Percentiles rank a stretch among this genome's conserved stretches.
Conservation (phyloP, 2,797 vertebrate genomes). For the Cyprinodon diabolis region DNA sequence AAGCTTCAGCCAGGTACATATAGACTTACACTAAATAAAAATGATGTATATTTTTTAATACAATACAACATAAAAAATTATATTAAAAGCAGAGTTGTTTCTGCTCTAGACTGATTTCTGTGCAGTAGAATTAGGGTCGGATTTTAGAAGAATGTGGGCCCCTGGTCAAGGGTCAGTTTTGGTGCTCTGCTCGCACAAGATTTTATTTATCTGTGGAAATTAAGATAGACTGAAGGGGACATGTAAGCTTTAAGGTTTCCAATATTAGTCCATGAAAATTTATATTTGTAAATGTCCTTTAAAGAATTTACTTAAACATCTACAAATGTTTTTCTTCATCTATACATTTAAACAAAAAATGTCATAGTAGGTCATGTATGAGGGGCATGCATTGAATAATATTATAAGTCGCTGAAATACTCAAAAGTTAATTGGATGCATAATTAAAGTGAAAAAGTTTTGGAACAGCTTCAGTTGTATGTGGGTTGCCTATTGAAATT, state of each 20-base stretch:
- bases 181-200: no score
- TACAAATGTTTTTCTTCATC: neutral
- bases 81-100: neutral
- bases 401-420: neutral
- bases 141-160: no score
- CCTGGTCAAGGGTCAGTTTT: no score
- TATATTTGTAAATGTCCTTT: neutral
- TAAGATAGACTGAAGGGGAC: neutral
- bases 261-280: neutral
- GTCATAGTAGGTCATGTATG: neutral
- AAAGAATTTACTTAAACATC: neutral
- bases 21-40: neutral
- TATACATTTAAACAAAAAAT: neutral
- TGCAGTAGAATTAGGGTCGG: no score
- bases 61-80: neutral
- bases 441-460: neutral
- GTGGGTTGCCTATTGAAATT: neutral
- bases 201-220: no score
- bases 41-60: slow-evolving; percentile 12
- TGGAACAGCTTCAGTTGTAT: neutral
- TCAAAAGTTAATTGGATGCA: neutral
- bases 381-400: neutral
- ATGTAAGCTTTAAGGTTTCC: neutral
- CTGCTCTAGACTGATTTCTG: neutral
- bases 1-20: slow-evolving; percentile 9